Evolutionary conservation across 2,888 invertebrate species (phyloP), one percentile per base, ranked within the genome.

Genomic region (Drosophila bunnanda): DNA sequence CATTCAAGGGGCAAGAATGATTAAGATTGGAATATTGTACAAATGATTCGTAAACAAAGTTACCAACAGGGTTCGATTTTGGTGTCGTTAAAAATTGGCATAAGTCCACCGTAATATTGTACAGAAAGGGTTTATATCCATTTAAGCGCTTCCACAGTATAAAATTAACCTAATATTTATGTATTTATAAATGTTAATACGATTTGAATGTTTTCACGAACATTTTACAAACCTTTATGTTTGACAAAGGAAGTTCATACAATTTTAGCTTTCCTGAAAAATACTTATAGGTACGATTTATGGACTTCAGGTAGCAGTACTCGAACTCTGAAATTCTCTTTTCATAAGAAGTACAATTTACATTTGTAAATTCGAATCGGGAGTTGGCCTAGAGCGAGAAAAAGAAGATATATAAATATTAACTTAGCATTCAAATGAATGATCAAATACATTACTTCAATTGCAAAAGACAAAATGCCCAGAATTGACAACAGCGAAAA

Each of bases 281-380:
- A 43, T 43, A 61, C 13, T 61, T 61, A 30, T 59, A 59, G 54
- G 28, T 54, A 10, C 59, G 59, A 22, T 59, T 59, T 4, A 59
- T 10, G 1, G 61, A 61, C 36, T 61, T 61, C 12, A 61, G 9
- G 17, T 34, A 34, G 28, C 34, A 57, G 28, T 57, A 36, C 3
- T 56, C 61, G 20, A 15, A 28, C 0, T 61, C 61, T 6, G 2
- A 12, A 5, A 43, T 8, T n/a, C 8, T 5, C 2, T 12, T 44
- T 9, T 54, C 17, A 20, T 22, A 25, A 7, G 41, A 41, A 7
- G 39, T 54, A 32, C 60, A 54, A 25, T 41, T 41, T 2, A 60
- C 4, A 32, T 60, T 60, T 9, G 60, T 60, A 32, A 60, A 61
- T 22, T 58, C 57, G 28, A n/a, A n/a, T n/a, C n/a, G n/a, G 4